These are phyloP conservation scores for Strix uralensis DNA, from an alignment of 2,113 vertebrate genomes.

Conservation along the genomic window DNA sequence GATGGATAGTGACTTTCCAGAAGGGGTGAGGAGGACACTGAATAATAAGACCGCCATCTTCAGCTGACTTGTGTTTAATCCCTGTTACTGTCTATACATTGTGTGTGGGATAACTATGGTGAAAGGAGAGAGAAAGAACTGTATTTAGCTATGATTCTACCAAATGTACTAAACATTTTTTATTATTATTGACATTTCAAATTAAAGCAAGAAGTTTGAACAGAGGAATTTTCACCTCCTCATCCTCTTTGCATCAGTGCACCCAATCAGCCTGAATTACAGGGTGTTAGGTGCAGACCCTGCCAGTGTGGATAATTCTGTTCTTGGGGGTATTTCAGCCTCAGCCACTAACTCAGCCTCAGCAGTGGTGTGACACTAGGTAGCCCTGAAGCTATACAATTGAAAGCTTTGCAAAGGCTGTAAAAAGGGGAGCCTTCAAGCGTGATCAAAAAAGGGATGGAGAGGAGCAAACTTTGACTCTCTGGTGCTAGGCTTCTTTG, in stretches of 20 bases:
- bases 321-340: neutral
- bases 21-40: neutral
- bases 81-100: neutral
- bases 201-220: conserved; percentile 20
- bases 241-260: neutral
- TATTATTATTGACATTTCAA: conserved; percentile 29
- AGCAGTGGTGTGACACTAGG: fast-evolving
- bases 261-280: neutral
- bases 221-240: conserved; percentile 22
- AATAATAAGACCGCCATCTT: neutral
- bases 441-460: neutral
- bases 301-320: neutral
- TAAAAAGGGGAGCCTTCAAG: neutral
- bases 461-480: neutral
- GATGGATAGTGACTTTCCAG: neutral
- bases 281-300: neutral
- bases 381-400: neutral
- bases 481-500: neutral
- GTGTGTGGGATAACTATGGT: neutral
- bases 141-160: conserved; percentile 29
- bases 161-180: conserved; percentile 30
- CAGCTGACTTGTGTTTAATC: neutral
- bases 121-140: conserved; percentile 23
- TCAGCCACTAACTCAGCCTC: neutral
- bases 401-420: neutral